Base-by-base conservation (phyloP, 2,888 invertebrate genomes). In the Ischnus inquisitorius region DNA sequence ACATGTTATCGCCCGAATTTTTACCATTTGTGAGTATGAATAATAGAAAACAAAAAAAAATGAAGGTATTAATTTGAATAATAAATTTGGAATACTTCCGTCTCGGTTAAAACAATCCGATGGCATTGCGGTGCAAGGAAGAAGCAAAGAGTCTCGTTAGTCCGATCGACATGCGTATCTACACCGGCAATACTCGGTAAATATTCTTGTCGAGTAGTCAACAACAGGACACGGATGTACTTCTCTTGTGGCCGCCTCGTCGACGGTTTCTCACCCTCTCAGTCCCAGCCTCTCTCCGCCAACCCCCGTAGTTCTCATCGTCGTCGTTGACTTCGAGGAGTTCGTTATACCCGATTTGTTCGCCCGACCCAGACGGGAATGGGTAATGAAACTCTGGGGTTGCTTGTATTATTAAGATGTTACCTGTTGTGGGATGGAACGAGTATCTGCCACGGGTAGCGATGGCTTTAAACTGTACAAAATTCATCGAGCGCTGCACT, bases 351-450 rank as follows among this genome's bases (percentile, higher is more conserved):
- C 87, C 88, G 90, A 91, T 90, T 91, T 89, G 87, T 87, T 88
- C 85, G 69, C 87, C 87, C 87, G 86, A 88, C 87, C 86, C 87
- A 88, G 88, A 87, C 88, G 82, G 89, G 91, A 92, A 92, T 91
- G 90, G 91, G 88, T 92, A 92, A 93, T 92, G 92, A 93, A 93
- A 90, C 90, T 89, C 86, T 87, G 89, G 34, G 88, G 87, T 87
- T 88, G 90, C 90, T 91, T 92, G 90, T 90, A 91, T 91, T 92
- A 92, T 92, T 91, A 92, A 92, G 91, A 91, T 88, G 91, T 91
- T 90, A 88, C 88, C 86, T 87, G 80, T 83, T 76, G 79, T 77
- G 51, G 71, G 69, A 82, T 80, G 79, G 79, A 87, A 82, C 75
- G 65, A 72, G 79, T 74, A 62, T 68, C 60, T 68, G 64, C 80